Conservation (phyloP, 1,140 invertebrate species). For the Scaptomyza montana region DNA sequence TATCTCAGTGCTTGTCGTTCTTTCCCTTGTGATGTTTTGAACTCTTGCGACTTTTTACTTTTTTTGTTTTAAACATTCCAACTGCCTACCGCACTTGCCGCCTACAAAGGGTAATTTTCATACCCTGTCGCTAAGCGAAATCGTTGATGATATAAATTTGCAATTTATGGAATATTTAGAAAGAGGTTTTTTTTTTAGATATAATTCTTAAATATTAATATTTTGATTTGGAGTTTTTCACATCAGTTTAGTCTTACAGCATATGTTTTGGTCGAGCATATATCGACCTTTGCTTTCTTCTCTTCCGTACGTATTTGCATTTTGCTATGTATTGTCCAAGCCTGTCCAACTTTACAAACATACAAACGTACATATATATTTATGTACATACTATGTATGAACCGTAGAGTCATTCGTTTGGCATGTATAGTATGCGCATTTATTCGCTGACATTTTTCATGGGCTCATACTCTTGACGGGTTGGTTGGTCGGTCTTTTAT, state of each 20-base stretch:
- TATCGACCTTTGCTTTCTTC: slow-evolving; percentile 8
- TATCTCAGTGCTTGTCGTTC: neutral
- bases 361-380: no score
- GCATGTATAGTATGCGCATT: slow-evolving; percentile 32
- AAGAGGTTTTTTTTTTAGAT: neutral
- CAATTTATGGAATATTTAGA: no score
- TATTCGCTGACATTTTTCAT: slow-evolving; percentile 49
- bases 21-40: slow-evolving; percentile 19
- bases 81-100: slow-evolving; percentile 2
- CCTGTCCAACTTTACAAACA: slow-evolving; percentile 6
- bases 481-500: no score
- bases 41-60: slow-evolving; percentile 7
- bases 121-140: slow-evolving; percentile 1
- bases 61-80: neutral
- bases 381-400: neutral
- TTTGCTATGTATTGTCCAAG: slow-evolving; percentile 24
- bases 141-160: neutral
- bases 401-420: slow-evolving; percentile 6
- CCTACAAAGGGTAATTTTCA: neutral
- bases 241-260: neutral
- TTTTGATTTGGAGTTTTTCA: no score
- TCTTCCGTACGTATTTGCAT: slow-evolving; percentile 20
- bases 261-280: neutral
- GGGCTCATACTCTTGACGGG: neutral
- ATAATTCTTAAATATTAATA: no score